Evolutionary conservation across 1,140 invertebrate genomes (phyloP).

Genomic region (Sitodiplosis mosellana): DNA sequence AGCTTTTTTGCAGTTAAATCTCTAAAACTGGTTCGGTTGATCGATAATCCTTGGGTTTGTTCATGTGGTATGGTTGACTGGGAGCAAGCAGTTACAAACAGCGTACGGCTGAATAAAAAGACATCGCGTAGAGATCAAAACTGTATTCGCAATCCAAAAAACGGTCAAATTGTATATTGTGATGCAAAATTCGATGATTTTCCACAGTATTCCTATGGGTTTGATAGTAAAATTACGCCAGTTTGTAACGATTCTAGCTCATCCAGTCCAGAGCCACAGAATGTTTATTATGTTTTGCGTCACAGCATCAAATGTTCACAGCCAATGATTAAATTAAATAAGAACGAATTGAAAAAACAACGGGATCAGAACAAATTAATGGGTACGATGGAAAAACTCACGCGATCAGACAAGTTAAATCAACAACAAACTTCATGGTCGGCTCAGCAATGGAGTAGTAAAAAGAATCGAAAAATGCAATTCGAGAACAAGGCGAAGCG

Average conservation of each 20-base stretch:
- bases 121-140: not conserved
- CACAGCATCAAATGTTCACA: slow-evolving; percentile 13
- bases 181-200: slow-evolving; percentile 17
- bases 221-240: slow-evolving; percentile 38
- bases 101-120: slow-evolving; percentile 8
- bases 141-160: not conserved
- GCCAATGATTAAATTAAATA: not conserved
- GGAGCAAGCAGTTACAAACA: slow-evolving; percentile 33
- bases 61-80: slow-evolving; percentile 41
- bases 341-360: not conserved
- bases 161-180: not conserved
- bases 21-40: slow-evolving; percentile 30
- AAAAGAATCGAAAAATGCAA: too few species aligned
- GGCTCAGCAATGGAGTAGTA: too few species aligned
- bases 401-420: too few species aligned
- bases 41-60: slow-evolving; percentile 49
- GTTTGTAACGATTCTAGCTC: slow-evolving; percentile 32
- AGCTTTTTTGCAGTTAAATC: slow-evolving; percentile 34
- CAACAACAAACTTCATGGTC: too few species aligned
- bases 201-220: slow-evolving; percentile 20
- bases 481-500: too few species aligned
- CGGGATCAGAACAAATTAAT: too few species aligned
- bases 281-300: slow-evolving; percentile 30
- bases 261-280: slow-evolving; percentile 33
- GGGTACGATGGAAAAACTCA: too few species aligned